phyloP scores from a whole-genome alignment of 2,888 invertebrate species.

The Masnerella sp. region DNA sequence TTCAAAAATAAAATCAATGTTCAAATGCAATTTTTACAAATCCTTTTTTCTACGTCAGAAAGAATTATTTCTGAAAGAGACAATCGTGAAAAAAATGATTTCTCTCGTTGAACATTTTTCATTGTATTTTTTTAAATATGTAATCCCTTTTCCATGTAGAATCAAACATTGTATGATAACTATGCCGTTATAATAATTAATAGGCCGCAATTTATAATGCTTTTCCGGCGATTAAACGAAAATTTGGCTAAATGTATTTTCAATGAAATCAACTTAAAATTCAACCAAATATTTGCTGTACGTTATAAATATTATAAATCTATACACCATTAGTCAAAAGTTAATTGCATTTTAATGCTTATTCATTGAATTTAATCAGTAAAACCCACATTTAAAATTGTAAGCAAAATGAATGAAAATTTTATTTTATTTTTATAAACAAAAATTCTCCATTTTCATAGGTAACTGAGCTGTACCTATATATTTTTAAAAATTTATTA shows the following conservation, averaged over 20 bases:
- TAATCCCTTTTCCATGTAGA: constrained; percentile 27
- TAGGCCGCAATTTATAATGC: constrained; percentile 37
- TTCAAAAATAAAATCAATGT: constrained; percentile 19
- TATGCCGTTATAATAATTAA: constrained; percentile 23
- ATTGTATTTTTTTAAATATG: constrained; percentile 26
- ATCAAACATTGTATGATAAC: constrained; percentile 26
- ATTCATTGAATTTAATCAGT: no score
- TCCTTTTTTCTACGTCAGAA: constrained; percentile 20
- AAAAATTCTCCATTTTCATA: no score
- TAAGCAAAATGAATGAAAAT: no score
- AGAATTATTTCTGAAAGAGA: constrained; percentile 17
- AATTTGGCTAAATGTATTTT: constrained; percentile 20
- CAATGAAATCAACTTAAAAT: constrained; percentile 8
- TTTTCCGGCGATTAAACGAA: constrained; percentile 17
- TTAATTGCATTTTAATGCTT: no score
- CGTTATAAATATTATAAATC: no score
- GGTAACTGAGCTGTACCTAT: no score
- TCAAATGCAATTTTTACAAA: constrained; percentile 13
- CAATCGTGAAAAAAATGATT: constrained; percentile 51
- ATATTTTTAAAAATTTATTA: no score
- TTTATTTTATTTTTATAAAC: no score
- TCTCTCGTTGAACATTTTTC: constrained; percentile 34
- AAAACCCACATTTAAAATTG: no score
- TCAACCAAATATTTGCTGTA: neutral
- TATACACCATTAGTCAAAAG: no score